Evolutionary conservation across 2,797 vertebrate species (phyloP), one percentile per base, ranked within the genome.

Genomic region (Eulemur mongoz): DNA sequence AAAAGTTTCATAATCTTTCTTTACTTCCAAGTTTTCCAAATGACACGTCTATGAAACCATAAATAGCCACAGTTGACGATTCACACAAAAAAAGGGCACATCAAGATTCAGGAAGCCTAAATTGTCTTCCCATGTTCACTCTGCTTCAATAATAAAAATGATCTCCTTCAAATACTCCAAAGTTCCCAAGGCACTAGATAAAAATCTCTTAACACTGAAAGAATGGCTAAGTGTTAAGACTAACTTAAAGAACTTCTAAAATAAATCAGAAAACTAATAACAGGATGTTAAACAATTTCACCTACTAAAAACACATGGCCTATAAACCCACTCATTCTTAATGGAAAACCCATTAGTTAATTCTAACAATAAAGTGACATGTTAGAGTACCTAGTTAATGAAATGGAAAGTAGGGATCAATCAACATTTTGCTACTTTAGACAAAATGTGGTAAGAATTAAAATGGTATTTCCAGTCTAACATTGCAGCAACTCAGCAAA

Each of bases 361-460:
- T 78, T 72, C 81, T 92, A 95, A 94, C 94, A 91, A 91, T 95
- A 89, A 91, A 93, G 79, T 91, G 38, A 93, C 73, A 96, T 22
- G 35, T 50, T 72, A 69, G 50, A 84, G 52, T 59, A 87, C 17
- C 92, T 45, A 91, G 73, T 95, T 94, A 95, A 91, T 89, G n/a
- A 96, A 96, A 89, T 73, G 38, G 40, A 82, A 97, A 97, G 72
- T 67, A 76, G 72, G 35, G 30, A 65, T 79, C 78, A 90, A 84
- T 3, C 63, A 67, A 35, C 63, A 67, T 67, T 67, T 35, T 54
- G 79, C 86, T 85, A 87, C 86, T 45, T 90, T 86, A 57, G 70
- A 89, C 61, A 91, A 93, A 97, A 93, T 89, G 57, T 82, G 69
- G 89, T 90, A 95, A 97, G 94, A 95, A 87, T 93, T 95, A 96